phyloP scores from a whole-genome alignment of 92 coral and sea anemone species.

The Nematostella vectensis region DNA sequence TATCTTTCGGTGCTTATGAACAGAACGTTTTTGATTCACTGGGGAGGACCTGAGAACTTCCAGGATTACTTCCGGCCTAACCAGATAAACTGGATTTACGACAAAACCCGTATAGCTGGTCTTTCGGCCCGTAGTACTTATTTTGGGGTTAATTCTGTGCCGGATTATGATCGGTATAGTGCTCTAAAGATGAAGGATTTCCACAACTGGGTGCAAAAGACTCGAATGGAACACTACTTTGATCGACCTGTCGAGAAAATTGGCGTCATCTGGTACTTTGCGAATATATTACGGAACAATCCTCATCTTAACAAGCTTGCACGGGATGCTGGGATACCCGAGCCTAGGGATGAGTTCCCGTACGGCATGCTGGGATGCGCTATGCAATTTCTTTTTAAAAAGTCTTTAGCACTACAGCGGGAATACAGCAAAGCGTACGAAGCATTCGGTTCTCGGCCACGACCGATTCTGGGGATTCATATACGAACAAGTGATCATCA shows the following conservation, averaged over 20 bases:
- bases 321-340: constrained; percentile 15
- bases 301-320: constrained; percentile 19
- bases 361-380: constrained; percentile 29
- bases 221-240: constrained; percentile 8
- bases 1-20: constrained; percentile 26
- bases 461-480: constrained; percentile 36
- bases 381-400: constrained; percentile 22
- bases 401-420: constrained; percentile 7
- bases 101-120: background rate
- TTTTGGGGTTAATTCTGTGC: constrained; percentile 14
- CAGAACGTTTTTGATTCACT: constrained; percentile 28
- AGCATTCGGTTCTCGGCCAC: background rate
- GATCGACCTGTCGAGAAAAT: constrained; percentile 16
- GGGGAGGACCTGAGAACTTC: constrained; percentile 34
- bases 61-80: constrained; percentile 15
- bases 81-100: constrained; percentile 23
- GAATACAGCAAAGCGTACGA: constrained; percentile 8
- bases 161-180: too few relatives aligned
- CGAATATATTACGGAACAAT: constrained; percentile 19
- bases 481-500: constrained; percentile 36
- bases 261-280: constrained; percentile 30
- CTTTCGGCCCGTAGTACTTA: background rate
- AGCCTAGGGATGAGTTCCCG: background rate
- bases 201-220: constrained; percentile 14
- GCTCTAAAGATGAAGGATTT: background rate